These are phyloP conservation scores for Perizoma flavofasciatum DNA, from an alignment of 2,888 invertebrate species.

Conservation along the genomic window DNA sequence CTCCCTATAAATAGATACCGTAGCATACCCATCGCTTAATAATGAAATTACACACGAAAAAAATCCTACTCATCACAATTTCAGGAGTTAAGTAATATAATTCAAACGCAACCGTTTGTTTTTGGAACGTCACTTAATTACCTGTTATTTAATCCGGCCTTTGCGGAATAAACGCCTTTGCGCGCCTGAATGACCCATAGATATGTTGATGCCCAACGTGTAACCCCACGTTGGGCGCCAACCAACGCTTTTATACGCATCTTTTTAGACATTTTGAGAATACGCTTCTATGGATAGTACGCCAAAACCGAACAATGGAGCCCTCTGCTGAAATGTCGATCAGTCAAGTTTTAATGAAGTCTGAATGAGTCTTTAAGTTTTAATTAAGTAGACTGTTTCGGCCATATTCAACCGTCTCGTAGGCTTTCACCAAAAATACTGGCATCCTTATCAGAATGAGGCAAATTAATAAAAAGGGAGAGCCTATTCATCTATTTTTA, in stretches of 20 bases:
- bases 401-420: not conserved
- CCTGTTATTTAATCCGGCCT: conserved; percentile 42
- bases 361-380: conserved; percentile 30
- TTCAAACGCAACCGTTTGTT: conserved; percentile 59
- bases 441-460: too few species aligned
- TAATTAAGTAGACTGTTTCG: conserved; percentile 4
- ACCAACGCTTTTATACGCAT: not conserved
- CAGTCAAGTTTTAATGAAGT: conserved; percentile 56
- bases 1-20: not conserved
- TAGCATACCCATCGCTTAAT: not conserved
- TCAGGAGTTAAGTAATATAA: conserved; percentile 51
- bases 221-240: conserved; percentile 5
- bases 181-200: not conserved
- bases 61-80: conserved; percentile 53
- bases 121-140: conserved; percentile 57
- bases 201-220: too few species aligned
- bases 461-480: too few species aligned
- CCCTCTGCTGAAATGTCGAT: conserved; percentile 44
- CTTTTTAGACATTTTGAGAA: not conserved
- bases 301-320: conserved; percentile 43
- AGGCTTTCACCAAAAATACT: not conserved
- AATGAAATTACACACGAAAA: conserved; percentile 4
- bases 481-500: not conserved
- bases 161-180: conserved; percentile 48
- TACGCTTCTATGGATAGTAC: conserved; percentile 8